Conservation (phyloP, 2,113 vertebrate genomes). For the Elephas maximus region DNA sequence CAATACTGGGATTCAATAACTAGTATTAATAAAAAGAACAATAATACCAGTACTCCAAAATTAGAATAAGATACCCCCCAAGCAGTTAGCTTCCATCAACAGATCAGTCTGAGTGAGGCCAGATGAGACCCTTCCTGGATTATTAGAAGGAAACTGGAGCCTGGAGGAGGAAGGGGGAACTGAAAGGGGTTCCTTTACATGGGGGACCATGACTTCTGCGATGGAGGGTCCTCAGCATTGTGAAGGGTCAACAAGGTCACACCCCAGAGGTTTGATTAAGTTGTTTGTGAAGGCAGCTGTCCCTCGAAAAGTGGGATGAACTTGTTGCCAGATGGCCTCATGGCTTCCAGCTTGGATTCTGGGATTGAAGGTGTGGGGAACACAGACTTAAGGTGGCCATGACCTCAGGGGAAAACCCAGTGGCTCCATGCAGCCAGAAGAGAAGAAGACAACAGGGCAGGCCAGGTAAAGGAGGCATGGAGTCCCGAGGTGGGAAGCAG, state of each 20-base stretch:
- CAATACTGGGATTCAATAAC: background rate
- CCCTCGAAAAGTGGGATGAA: background rate
- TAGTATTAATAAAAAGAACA: background rate
- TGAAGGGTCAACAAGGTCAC: background rate
- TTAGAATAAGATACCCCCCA: background rate
- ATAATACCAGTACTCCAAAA: background rate
- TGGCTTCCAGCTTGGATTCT: background rate
- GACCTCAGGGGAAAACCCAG: background rate
- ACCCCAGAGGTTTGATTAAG: background rate
- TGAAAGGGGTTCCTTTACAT: background rate
- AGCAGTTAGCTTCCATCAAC: background rate
- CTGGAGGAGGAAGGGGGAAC: background rate
- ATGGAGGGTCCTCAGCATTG: background rate
- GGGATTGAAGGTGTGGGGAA: background rate
- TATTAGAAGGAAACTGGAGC: background rate
- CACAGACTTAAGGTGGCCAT: background rate
- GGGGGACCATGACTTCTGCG: background rate
- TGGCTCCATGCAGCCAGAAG: background rate
- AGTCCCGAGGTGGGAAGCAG: background rate
- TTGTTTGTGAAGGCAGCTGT: background rate
- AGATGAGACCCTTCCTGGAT: no score
- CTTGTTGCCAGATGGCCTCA: background rate
- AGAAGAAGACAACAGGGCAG: background rate
- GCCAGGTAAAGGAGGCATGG: fast-evolving
- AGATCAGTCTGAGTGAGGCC: no score